Evolutionary conservation across 92 coral and sea anemone species (phyloP).

Genomic region (Pocillopora meandrina): DNA sequence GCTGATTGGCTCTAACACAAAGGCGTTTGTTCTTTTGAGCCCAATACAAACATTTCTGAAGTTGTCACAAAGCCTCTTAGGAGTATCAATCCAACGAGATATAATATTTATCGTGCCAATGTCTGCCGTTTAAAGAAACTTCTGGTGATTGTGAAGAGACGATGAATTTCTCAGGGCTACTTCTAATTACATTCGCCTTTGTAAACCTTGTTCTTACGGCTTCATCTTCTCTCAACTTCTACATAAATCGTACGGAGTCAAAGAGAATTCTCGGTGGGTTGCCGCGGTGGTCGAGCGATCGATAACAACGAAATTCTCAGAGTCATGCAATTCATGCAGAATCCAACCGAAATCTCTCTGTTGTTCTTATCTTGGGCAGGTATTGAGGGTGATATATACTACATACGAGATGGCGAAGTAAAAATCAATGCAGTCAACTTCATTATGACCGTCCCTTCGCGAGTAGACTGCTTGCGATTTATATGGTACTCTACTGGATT

Average conservation of each 20-base stretch:
- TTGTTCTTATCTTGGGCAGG: conserved; percentile 47
- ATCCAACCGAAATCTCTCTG: background rate
- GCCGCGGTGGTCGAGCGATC: conserved; percentile 30
- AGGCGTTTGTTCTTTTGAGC: conserved; percentile 52
- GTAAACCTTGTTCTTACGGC: conserved; percentile 1
- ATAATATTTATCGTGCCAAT: background rate
- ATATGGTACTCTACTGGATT: conserved; percentile 69
- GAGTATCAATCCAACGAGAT: conserved; percentile 18
- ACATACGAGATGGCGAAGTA: conserved; percentile 71
- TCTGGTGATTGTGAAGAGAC: conserved; percentile 9
- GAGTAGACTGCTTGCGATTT: conserved; percentile 78
- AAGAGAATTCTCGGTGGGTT: conserved; percentile 89
- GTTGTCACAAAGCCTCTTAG: conserved; percentile 42
- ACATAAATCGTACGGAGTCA: conserved; percentile 85
- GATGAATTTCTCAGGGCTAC: conserved; percentile 13
- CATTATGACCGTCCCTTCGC: conserved; percentile 77
- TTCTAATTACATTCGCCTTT: background rate
- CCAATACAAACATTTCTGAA: conserved; percentile 50
- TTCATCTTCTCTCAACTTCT: conserved; percentile 58
- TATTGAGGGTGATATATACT: conserved; percentile 73
- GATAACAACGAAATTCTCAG: background rate
- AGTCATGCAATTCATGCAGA: background rate
- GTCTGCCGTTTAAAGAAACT: background rate
- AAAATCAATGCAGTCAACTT: conserved; percentile 74
- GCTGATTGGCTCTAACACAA: conserved; percentile 76